phyloP scores from a whole-genome alignment of 1,140 invertebrate genomes.

The Maconellicoccus hirsutus region DNA sequence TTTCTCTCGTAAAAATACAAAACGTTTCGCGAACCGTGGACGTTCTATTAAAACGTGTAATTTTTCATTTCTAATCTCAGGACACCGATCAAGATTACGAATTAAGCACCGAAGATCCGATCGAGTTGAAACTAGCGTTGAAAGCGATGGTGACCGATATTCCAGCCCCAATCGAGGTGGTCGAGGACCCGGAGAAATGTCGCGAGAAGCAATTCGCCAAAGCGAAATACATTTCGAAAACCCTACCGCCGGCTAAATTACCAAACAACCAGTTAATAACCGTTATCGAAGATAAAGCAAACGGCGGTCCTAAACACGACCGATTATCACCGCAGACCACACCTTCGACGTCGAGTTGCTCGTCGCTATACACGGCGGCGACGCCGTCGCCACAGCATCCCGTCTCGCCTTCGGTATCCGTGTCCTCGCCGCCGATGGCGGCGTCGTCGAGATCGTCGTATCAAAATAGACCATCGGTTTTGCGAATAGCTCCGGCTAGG shows the following conservation, averaged over 20 bases:
- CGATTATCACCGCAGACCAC: neutral
- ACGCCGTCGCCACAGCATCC: neutral
- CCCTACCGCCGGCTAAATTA: slow-evolving; percentile 33
- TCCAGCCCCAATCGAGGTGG: slow-evolving; percentile 29
- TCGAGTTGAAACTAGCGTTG: slow-evolving; percentile 31
- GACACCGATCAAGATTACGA: neutral
- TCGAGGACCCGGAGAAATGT: slow-evolving; percentile 21
- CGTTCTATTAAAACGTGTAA: neutral
- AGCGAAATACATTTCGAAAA: slow-evolving; percentile 34
- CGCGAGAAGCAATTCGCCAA: slow-evolving; percentile 34
- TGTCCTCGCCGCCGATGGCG: slow-evolving; percentile 10
- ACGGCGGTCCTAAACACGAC: neutral
- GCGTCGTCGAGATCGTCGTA: neutral
- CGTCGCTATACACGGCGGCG: neutral
- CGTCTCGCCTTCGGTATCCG: neutral
- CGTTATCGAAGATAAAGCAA: slow-evolving; percentile 14
- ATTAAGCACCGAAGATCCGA: slow-evolving; percentile 28
- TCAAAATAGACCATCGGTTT: slow-evolving; percentile 25
- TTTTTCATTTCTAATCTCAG: neutral
- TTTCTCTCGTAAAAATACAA: too few relatives aligned
- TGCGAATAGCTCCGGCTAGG: slow-evolving; percentile 22
- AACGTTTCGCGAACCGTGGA: too few relatives aligned
- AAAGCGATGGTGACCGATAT: slow-evolving; percentile 30
- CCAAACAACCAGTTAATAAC: slow-evolving; percentile 34
- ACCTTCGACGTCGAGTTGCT: neutral